These are phyloP conservation scores for Lamellibrachia satsuma DNA, from an alignment of 2,888 invertebrate genomes.

Conservation along the genomic window DNA sequence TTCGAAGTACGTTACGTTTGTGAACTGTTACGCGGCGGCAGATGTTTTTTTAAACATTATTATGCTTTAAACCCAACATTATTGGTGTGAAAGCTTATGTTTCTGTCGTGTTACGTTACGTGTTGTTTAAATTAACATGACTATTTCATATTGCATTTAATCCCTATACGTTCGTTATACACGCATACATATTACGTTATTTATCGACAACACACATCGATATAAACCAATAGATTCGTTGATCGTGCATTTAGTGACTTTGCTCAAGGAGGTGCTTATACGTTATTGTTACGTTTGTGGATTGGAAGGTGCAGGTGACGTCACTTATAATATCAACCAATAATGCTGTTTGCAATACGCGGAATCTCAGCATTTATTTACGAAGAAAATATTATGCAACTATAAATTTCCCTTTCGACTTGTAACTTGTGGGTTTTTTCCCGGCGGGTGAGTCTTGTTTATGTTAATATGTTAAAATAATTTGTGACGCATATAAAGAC, in stretches of 20 bases:
- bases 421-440: too few species aligned
- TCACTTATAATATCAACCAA: not conserved
- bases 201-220: not conserved
- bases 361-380: not conserved
- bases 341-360: not conserved
- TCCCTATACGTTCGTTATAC: not conserved
- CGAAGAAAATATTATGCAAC: too few species aligned
- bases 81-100: not conserved
- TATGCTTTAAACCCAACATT: not conserved
- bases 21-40: not conserved
- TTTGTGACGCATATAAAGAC: not conserved
- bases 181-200: not conserved
- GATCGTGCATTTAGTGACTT: conserved; percentile 13
- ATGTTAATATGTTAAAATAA: not conserved
- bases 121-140: not conserved
- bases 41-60: not conserved
- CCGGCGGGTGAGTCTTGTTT: too few species aligned
- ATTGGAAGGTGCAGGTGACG: not conserved
- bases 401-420: too few species aligned
- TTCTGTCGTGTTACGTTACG: not conserved
- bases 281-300: not conserved
- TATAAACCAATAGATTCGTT: conserved; percentile 17
- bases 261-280: conserved; percentile 17
- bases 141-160: conserved; percentile 11
- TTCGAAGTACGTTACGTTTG: not conserved